These are phyloP conservation scores for Ailuropoda melanoleuca DNA, from an alignment of 2,113 vertebrate genomes.

Conservation along the genomic window DNA sequence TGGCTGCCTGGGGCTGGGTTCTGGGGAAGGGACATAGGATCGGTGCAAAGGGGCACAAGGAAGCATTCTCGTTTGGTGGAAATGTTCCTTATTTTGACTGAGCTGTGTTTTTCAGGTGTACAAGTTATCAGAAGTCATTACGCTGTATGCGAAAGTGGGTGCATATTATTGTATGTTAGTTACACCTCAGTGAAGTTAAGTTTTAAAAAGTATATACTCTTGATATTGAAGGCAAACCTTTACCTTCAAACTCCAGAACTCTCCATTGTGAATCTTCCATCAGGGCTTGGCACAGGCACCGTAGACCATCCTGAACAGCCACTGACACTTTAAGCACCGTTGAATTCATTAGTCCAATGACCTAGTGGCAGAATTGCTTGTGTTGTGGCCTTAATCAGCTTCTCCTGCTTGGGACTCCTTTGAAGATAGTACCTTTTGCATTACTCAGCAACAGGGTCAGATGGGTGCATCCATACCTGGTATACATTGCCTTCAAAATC, in stretches of 20 bases:
- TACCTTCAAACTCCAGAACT: neutral
- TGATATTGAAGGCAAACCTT: neutral
- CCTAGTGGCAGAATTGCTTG: neutral
- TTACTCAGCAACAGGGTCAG: neutral
- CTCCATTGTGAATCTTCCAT: neutral
- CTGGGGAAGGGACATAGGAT: neutral
- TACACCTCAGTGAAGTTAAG: neutral
- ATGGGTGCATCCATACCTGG: neutral
- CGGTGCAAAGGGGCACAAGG: neutral
- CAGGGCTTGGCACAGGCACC: neutral
- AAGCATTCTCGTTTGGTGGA: neutral
- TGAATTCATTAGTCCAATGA: neutral
- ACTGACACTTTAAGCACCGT: neutral
- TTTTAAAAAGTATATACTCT: neutral
- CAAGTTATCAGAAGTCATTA: neutral
- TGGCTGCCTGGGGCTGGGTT: neutral
- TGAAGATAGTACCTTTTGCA: neutral
- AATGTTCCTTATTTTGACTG: neutral
- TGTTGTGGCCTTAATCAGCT: neutral
- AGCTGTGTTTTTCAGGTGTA: neutral
- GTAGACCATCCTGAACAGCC: neutral
- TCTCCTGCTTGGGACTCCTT: neutral
- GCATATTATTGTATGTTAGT: neutral
- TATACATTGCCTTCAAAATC: neutral
- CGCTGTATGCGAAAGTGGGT: neutral